A percentile compares a stretch with the other conserved stretches of the same genome.
These are phyloP conservation scores for Megamerina dolium DNA, from an alignment of 2,888 invertebrate species.

Conservation along the genomic window DNA sequence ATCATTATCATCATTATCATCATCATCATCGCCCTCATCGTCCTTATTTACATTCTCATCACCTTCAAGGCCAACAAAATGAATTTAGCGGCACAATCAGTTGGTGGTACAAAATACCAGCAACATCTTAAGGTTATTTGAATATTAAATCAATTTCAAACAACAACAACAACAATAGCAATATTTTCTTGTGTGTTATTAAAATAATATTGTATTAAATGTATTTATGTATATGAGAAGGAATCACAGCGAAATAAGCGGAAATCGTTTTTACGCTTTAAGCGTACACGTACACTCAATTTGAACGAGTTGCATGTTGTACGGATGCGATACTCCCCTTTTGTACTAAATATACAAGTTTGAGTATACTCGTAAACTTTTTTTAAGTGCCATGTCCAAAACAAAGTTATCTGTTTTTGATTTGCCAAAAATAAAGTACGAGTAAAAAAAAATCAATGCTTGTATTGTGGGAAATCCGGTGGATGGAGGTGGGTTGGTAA, in stretches of 20 bases:
- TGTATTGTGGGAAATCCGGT: too few species aligned
- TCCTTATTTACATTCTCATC: background rate
- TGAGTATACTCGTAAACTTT: constrained; percentile 15
- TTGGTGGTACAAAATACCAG: constrained; percentile 23
- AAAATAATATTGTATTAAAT: background rate
- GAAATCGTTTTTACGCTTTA: constrained; percentile 12
- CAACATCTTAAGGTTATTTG: constrained; percentile 38
- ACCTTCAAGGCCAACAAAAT: background rate
- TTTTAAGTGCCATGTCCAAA: constrained; percentile 46
- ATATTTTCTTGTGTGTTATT: background rate
- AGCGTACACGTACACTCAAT: constrained; percentile 2
- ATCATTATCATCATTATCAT: too few species aligned
- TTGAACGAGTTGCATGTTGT: constrained; percentile 11
- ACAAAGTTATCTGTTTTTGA: constrained; percentile 49
- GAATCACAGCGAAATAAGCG: constrained; percentile 1
- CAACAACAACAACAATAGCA: background rate
- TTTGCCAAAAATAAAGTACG: constrained; percentile 40
- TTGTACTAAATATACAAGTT: constrained; percentile 2
- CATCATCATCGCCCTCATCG: too few species aligned
- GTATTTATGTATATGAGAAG: background rate
- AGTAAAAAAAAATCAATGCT: constrained; percentile 7
- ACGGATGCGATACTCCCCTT: constrained; percentile 1
- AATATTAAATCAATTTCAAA: constrained; percentile 33
- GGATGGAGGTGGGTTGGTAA: too few species aligned
- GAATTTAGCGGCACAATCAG: background rate